Conservation (phyloP, 2,888 invertebrate genomes). For the Drosophila percnosoma region DNA sequence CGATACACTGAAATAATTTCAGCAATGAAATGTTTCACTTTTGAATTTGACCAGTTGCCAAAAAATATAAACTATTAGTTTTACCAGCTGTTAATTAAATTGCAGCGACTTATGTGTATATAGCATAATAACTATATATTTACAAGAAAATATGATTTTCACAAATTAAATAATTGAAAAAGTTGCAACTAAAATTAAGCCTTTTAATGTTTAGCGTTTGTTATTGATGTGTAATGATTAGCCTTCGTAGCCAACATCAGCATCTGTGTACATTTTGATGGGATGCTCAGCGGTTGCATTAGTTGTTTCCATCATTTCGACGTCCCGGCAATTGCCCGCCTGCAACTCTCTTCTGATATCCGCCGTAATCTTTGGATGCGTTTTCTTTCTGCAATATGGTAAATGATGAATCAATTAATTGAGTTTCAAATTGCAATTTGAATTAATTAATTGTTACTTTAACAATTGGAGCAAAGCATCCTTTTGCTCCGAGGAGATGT, state of each 20-base stretch:
- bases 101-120: slow-evolving; percentile 20
- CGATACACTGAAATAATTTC: neutral
- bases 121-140: slow-evolving; percentile 36
- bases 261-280: slow-evolving; percentile 76
- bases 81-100: neutral
- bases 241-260: slow-evolving; percentile 75
- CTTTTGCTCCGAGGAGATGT: slow-evolving; percentile 96
- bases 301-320: slow-evolving; percentile 86
- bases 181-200: slow-evolving; percentile 16
- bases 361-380: slow-evolving; percentile 86
- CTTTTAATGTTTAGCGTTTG: neutral
- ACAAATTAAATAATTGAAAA: slow-evolving; percentile 31
- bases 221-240: slow-evolving; percentile 1
- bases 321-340: slow-evolving; percentile 92
- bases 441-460: slow-evolving; percentile 62
- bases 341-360: slow-evolving; percentile 95
- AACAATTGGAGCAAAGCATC: slow-evolving; percentile 93
- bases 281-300: slow-evolving; percentile 64
- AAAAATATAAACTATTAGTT: neutral
- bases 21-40: neutral
- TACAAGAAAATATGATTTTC: slow-evolving; percentile 34
- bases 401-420: slow-evolving; percentile 15
- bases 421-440: neutral
- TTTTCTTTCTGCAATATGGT: slow-evolving; percentile 77
- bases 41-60: neutral